These are phyloP conservation scores for Sternarchorhynchus goeldii DNA, from an alignment of 2,797 vertebrate genomes.

Conservation along the genomic window DNA sequence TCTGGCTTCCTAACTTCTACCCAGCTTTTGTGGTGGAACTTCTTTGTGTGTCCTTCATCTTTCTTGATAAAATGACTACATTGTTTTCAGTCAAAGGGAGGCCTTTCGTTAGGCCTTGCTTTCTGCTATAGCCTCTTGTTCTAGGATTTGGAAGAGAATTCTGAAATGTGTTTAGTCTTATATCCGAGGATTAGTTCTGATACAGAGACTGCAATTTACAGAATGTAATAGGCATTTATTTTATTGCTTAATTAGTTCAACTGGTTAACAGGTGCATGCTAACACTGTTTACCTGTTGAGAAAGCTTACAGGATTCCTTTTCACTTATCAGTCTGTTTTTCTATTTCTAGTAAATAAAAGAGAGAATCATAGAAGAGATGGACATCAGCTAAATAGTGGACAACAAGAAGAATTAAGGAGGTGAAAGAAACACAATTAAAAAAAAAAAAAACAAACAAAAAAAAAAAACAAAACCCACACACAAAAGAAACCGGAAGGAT, in stretches of 20 bases:
- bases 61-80: constrained; percentile 29
- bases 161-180: constrained; percentile 47
- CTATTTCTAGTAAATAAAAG: constrained; percentile 75
- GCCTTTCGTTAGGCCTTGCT: constrained; percentile 24
- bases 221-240: constrained; percentile 49
- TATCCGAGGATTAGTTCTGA: constrained; percentile 48
- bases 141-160: constrained; percentile 47
- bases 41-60: constrained; percentile 16
- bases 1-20: constrained; percentile 34
- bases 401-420: constrained; percentile 60
- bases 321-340: constrained; percentile 67
- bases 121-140: constrained; percentile 45
- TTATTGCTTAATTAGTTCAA: constrained; percentile 41
- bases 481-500: constrained; percentile 64
- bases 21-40: constrained; percentile 12
- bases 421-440: constrained; percentile 58
- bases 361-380: constrained; percentile 66
- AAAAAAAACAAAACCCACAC: constrained; percentile 58
- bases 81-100: constrained; percentile 25
- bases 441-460: constrained; percentile 61
- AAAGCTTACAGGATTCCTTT: constrained; percentile 13
- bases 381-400: constrained; percentile 69
- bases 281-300: not conserved
- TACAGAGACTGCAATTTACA: constrained; percentile 40
- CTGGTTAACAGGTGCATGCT: constrained; percentile 26